Evolutionary conservation across 2,113 vertebrate species (phyloP).

Genomic region (Cebus imitator): DNA sequence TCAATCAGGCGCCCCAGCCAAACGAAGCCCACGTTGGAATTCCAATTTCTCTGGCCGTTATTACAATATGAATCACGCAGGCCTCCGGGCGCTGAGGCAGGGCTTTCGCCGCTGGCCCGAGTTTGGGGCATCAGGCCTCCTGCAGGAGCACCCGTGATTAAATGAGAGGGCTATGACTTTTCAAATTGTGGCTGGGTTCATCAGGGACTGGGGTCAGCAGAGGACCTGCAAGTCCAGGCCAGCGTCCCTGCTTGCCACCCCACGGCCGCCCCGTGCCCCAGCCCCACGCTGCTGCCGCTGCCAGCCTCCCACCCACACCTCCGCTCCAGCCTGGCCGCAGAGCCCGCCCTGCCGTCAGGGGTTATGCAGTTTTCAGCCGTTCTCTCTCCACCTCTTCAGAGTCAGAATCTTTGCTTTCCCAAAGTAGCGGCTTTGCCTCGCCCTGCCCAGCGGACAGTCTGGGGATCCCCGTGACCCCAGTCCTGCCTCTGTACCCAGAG

Average conservation of each 20-base stretch:
- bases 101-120: not conserved
- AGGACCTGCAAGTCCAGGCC: fast-evolving
- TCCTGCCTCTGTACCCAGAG: fast-evolving
- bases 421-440: not conserved
- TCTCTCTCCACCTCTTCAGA: not conserved
- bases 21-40: fast-evolving
- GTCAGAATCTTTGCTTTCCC: not conserved
- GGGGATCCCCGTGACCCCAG: fast-evolving
- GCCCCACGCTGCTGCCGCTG: fast-evolving
- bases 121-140: fast-evolving
- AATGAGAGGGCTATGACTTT: fast-evolving
- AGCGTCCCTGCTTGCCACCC: fast-evolving
- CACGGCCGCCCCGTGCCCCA: too few species aligned
- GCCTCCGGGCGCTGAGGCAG: not conserved
- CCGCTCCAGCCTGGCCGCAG: fast-evolving
- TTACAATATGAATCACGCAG: not conserved
- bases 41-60: fast-evolving
- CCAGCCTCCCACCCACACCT: fast-evolving
- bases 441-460: fast-evolving
- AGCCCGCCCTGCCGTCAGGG: fast-evolving
- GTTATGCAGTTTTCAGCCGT: not conserved
- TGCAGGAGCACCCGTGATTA: fast-evolving
- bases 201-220: fast-evolving
- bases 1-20: not conserved
- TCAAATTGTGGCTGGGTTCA: fast-evolving